Conservation (phyloP, 2,113 vertebrate species). For the Diadophis punctatus region DNA sequence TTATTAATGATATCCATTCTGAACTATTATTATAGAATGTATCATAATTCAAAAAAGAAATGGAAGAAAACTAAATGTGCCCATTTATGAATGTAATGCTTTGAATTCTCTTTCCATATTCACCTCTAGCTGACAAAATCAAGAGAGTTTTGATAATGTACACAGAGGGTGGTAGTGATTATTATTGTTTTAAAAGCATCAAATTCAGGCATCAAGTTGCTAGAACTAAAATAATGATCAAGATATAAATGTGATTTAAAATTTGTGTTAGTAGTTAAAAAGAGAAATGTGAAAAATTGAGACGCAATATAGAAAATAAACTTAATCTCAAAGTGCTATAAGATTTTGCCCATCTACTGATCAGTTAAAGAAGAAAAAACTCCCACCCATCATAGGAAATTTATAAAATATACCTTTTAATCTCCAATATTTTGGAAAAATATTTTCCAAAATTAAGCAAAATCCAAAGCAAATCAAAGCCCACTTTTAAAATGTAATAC, state of each 20-base stretch:
- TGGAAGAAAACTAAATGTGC: background rate
- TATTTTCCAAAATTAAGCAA: slow-evolving; percentile 19
- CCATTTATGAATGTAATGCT: background rate
- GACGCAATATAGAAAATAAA: slow-evolving; percentile 33
- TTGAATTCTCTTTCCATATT: background rate
- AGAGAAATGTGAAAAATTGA: background rate
- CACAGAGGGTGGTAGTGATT: background rate
- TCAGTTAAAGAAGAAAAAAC: slow-evolving; percentile 20
- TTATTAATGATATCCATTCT: background rate
- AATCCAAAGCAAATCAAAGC: background rate
- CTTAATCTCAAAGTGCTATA: slow-evolving; percentile 15
- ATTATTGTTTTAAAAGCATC: background rate
- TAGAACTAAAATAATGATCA: background rate
- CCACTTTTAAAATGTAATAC: slow-evolving; percentile 11
- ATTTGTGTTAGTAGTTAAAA: background rate
- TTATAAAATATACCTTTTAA: slow-evolving; percentile 15
- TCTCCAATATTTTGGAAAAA: background rate
- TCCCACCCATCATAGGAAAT: slow-evolving; percentile 8
- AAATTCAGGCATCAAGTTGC: background rate
- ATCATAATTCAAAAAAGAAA: background rate
- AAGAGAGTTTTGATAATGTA: background rate
- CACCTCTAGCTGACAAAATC: background rate
- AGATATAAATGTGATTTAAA: background rate
- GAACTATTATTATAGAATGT: background rate
- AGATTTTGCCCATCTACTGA: background rate